Evolutionary conservation across 2,113 vertebrate genomes (phyloP).

Genomic region (Dipodomys merriami): DNA sequence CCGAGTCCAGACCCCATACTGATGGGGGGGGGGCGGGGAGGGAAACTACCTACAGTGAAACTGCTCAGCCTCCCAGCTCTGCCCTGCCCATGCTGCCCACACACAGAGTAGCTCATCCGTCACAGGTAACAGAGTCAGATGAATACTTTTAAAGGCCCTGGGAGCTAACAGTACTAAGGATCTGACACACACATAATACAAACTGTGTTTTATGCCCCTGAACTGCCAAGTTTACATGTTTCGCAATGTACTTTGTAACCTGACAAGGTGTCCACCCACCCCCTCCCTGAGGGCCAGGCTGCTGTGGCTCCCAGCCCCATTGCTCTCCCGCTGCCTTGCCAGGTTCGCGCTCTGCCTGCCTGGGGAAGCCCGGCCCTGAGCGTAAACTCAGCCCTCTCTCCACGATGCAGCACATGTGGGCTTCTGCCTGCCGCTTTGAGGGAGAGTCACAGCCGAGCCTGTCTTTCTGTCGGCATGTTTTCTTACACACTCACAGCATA

Average conservation of each 20-base stretch:
- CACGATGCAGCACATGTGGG: too few relatives aligned
- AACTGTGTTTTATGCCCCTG: background rate
- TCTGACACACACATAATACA: background rate
- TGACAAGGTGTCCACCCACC: background rate
- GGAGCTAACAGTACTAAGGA: background rate
- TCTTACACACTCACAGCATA: background rate
- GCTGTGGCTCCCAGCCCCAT: background rate
- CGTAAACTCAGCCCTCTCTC: too few relatives aligned
- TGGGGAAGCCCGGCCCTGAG: background rate
- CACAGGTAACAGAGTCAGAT: background rate
- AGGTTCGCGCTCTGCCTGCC: background rate
- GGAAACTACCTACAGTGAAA: background rate
- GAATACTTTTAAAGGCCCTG: background rate
- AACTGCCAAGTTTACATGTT: background rate
- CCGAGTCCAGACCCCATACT: too few relatives aligned
- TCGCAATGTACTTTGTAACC: background rate
- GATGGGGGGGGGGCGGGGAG: too few relatives aligned
- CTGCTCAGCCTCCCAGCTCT: background rate
- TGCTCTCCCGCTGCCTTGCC: background rate
- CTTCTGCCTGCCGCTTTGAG: background rate
- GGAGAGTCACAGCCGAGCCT: conserved; percentile 1
- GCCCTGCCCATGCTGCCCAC: too few relatives aligned
- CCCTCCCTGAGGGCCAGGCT: background rate
- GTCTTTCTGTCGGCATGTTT: background rate
- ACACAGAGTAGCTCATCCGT: background rate